These are phyloP conservation scores for Bovichtus variegatus DNA, from an alignment of 2,797 vertebrate genomes.

Conservation along the genomic window DNA sequence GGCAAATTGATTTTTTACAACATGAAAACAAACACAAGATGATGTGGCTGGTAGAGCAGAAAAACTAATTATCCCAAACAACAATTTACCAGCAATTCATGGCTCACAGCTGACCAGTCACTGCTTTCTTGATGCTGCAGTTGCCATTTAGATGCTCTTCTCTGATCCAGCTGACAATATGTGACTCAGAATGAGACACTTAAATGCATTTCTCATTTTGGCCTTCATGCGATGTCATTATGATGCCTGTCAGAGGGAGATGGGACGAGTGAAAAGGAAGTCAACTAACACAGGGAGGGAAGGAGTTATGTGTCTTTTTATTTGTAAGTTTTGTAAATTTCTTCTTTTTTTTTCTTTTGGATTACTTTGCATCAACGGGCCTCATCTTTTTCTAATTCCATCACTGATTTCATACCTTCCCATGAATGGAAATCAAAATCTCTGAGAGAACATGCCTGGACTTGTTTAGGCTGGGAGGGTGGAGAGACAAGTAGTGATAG, in stretches of 20 bases:
- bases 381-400: neutral
- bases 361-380: neutral
- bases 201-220: conserved; percentile 28
- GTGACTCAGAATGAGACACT: conserved; percentile 31
- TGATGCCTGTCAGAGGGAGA: conserved; percentile 1
- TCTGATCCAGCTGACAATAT: neutral
- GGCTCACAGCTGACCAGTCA: conserved; percentile 14
- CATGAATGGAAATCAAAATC: neutral
- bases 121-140: neutral
- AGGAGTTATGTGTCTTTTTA: no score
- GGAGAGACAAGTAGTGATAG: neutral
- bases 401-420: neutral
- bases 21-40: conserved; percentile 41
- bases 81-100: conserved; percentile 24
- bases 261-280: neutral
- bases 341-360: neutral
- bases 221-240: conserved; percentile 10
- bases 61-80: conserved; percentile 36
- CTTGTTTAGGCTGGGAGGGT: neutral
- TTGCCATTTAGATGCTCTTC: conserved; percentile 18
- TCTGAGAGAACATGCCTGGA: conserved; percentile 2
- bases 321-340: no score
- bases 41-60: conserved; percentile 19
- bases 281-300: conserved; percentile 6
- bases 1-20: conserved; percentile 49